Evolutionary conservation across 2,113 vertebrate species (phyloP).

Genomic region (Scytalopus superciliaris): DNA sequence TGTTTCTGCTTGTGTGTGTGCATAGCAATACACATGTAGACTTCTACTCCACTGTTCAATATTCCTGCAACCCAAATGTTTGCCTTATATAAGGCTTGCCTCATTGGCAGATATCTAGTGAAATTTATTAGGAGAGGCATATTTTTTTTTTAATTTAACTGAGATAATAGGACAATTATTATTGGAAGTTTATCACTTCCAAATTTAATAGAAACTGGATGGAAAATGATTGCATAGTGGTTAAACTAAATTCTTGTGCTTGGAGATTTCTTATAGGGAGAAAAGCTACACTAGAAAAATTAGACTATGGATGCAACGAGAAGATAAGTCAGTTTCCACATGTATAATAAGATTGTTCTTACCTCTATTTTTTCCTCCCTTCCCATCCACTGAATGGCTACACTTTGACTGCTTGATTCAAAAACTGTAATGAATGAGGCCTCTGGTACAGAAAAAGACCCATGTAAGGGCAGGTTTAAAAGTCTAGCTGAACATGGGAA

Average conservation of each 20-base stretch:
- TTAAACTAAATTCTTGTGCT: background rate
- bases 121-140: background rate
- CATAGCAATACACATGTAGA: background rate
- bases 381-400: background rate
- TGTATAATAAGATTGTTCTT: background rate
- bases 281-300: background rate
- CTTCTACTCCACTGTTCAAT: background rate
- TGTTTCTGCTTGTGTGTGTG: background rate
- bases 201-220: background rate
- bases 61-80: background rate
- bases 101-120: background rate
- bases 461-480: background rate
- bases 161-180: background rate
- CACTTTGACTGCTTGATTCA: background rate
- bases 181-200: background rate
- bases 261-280: background rate
- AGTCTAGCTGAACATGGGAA: background rate
- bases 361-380: background rate
- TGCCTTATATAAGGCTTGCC: background rate
- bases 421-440: background rate
- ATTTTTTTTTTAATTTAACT: background rate
- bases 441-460: background rate
- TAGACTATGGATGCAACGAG: background rate
- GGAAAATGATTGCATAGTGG: background rate
- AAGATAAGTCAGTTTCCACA: background rate